phyloP scores from a whole-genome alignment of 2,113 vertebrate genomes.

The Zapus hudsonius region DNA sequence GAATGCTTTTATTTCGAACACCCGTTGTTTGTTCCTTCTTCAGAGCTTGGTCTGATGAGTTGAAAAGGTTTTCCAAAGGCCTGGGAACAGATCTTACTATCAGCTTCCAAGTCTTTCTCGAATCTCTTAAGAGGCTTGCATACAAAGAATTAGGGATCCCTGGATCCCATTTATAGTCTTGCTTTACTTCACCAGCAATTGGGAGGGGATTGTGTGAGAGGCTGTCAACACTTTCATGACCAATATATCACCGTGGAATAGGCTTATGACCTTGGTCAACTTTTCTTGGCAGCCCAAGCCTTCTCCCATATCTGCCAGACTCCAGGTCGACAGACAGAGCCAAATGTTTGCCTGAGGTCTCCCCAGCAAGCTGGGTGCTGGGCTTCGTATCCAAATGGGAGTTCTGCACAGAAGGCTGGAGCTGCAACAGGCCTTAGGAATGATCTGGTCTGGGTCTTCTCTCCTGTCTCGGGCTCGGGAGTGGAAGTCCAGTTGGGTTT shows the following conservation, averaged over 20 bases:
- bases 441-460: background rate
- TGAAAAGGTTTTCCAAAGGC: conserved; percentile 72
- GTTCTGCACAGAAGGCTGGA: background rate
- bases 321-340: conserved; percentile 48
- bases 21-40: conserved; percentile 72
- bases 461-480: background rate
- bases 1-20: conserved; percentile 75
- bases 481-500: background rate
- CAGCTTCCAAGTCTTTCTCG: conserved; percentile 71
- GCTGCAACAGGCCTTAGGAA: background rate
- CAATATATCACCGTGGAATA: conserved; percentile 72
- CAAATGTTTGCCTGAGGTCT: conserved; percentile 72
- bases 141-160: conserved; percentile 76
- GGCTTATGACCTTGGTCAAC: conserved; percentile 71
- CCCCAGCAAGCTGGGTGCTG: conserved; percentile 34
- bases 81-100: conserved; percentile 70
- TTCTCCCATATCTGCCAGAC: conserved; percentile 71
- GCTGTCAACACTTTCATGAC: conserved; percentile 72
- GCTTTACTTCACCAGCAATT: conserved; percentile 66
- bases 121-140: conserved; percentile 61
- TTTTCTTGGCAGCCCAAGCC: conserved; percentile 68
- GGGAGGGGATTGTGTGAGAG: conserved; percentile 61
- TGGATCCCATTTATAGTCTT: conserved; percentile 71
- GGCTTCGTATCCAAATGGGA: conserved; percentile 56
- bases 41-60: conserved; percentile 67